These are phyloP conservation scores for Nineta flava DNA, from an alignment of 2,888 invertebrate genomes.

Conservation along the genomic window DNA sequence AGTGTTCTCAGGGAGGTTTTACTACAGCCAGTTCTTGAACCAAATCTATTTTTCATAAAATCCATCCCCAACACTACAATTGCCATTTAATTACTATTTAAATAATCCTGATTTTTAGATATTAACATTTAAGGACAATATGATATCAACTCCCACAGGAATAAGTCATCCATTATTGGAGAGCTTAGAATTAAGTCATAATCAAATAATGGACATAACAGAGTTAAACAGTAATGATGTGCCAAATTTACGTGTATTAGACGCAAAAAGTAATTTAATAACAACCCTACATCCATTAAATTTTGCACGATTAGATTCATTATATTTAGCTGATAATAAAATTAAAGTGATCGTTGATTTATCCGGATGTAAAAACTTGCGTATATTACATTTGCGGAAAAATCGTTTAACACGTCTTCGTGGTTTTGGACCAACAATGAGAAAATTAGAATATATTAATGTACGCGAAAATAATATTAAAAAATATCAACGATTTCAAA, in stretches of 20 bases:
- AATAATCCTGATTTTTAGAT: conserved; percentile 38
- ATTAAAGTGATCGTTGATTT: conserved; percentile 44
- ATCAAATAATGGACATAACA: conserved; percentile 23
- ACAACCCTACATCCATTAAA: conserved; percentile 29
- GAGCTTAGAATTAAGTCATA: conserved; percentile 37
- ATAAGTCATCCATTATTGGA: conserved; percentile 37
- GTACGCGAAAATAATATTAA: conserved; percentile 36
- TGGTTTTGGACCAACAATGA: conserved; percentile 30
- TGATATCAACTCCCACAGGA: conserved; percentile 32
- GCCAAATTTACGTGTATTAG: conserved; percentile 31
- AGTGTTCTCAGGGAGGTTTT: too few species aligned
- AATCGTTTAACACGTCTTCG: conserved; percentile 41
- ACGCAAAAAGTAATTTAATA: conserved; percentile 34
- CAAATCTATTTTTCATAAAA: too few species aligned
- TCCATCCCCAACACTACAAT: too few species aligned
- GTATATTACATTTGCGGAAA: conserved; percentile 53
- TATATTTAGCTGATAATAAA: conserved; percentile 63
- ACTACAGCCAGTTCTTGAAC: too few species aligned
- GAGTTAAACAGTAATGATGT: conserved; percentile 12
- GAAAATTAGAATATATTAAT: conserved; percentile 37
- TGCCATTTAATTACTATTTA: too few species aligned
- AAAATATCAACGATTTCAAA: conserved; percentile 35
- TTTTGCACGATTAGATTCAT: conserved; percentile 41
- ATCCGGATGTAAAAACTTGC: conserved; percentile 39
- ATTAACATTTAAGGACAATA: conserved; percentile 35